Percentiles rank a stretch among this genome's conserved stretches.
Conservation (phyloP, 1,140 invertebrate species). For the Steinernema khuongi region DNA sequence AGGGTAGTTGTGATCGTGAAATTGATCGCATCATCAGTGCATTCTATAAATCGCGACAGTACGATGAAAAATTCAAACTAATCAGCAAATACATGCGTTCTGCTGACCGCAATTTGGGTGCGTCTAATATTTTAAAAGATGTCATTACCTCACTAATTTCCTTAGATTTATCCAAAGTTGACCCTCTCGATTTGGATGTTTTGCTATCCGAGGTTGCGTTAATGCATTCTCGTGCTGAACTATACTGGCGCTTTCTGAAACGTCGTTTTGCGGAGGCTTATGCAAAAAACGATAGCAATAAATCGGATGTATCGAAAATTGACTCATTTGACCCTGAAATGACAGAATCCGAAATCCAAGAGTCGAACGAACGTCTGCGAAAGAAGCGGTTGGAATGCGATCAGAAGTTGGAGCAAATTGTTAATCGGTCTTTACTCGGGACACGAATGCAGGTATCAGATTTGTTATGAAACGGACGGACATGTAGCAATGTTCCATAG, state of each 20-base stretch:
- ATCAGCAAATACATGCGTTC: slow-evolving; percentile 6
- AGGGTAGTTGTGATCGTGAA: slow-evolving; percentile 80
- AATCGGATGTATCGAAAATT: neutral
- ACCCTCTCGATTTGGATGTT: slow-evolving; percentile 81
- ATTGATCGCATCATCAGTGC: slow-evolving; percentile 68
- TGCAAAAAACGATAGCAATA: slow-evolving; percentile 50
- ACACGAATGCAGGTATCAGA: slow-evolving; percentile 41
- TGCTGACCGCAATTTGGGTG: neutral
- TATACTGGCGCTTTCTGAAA: slow-evolving; percentile 82
- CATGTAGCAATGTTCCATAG: slow-evolving; percentile 65
- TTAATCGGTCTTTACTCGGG: slow-evolving; percentile 39
- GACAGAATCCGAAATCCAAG: slow-evolving; percentile 17
- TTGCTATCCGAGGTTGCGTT: slow-evolving; percentile 80
- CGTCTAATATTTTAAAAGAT: slow-evolving; percentile 4
- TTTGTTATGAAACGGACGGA: slow-evolving; percentile 11
- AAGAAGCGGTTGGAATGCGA: slow-evolving; percentile 65
- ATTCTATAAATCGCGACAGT: slow-evolving; percentile 63
- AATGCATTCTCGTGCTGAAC: slow-evolving; percentile 79
- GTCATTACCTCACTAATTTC: slow-evolving; percentile 25
- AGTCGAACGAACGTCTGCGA: slow-evolving; percentile 35
- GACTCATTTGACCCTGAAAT: slow-evolving; percentile 9
- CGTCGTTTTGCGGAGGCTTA: slow-evolving; percentile 67
- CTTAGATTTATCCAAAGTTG: slow-evolving; percentile 59
- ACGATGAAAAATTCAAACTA: neutral
- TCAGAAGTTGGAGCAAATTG: slow-evolving; percentile 64